Evolutionary conservation across 2,888 invertebrate species (phyloP).

Genomic region (Tenthredo scrophulariae): DNA sequence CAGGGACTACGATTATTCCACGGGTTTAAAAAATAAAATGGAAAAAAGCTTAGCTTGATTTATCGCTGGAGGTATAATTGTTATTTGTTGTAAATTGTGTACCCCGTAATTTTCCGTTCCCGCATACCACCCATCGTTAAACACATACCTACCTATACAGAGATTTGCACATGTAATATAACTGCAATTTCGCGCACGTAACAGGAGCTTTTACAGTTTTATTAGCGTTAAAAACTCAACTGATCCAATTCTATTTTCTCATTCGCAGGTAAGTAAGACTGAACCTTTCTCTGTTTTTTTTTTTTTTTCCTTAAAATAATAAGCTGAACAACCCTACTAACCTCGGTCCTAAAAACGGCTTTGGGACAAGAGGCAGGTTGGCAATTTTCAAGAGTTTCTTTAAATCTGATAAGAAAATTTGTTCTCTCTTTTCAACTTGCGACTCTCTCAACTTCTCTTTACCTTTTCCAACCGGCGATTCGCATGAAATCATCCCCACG

Average conservation of each 20-base stretch:
- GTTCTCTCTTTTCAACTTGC: background rate
- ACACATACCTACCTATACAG: background rate
- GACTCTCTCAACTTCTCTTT: background rate
- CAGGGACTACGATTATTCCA: background rate
- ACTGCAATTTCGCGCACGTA: background rate
- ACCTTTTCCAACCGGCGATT: slow-evolving; percentile 6
- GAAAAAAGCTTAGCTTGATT: slow-evolving; percentile 8
- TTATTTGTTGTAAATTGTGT: slow-evolving; percentile 23
- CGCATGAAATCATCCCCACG: slow-evolving; percentile 40
- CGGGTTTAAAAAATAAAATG: background rate
- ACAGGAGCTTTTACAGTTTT: background rate
- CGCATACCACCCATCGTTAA: background rate
- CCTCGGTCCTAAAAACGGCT: background rate
- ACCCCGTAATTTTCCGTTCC: slow-evolving; percentile 12
- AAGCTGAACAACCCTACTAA: slow-evolving; percentile 4
- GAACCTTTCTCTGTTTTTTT: background rate
- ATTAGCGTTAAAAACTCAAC: background rate
- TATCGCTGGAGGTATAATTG: slow-evolving; percentile 20
- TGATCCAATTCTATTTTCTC: slow-evolving; percentile 21
- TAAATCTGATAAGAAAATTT: slow-evolving; percentile 16
- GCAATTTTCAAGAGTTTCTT: slow-evolving; percentile 24
- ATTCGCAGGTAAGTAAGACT: background rate
- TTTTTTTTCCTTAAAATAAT: background rate
- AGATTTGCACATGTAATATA: background rate
- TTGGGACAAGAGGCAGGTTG: slow-evolving; percentile 3